Base-by-base conservation (phyloP, 2,797 vertebrate genomes). In the Enteromius radiatus region DNA sequence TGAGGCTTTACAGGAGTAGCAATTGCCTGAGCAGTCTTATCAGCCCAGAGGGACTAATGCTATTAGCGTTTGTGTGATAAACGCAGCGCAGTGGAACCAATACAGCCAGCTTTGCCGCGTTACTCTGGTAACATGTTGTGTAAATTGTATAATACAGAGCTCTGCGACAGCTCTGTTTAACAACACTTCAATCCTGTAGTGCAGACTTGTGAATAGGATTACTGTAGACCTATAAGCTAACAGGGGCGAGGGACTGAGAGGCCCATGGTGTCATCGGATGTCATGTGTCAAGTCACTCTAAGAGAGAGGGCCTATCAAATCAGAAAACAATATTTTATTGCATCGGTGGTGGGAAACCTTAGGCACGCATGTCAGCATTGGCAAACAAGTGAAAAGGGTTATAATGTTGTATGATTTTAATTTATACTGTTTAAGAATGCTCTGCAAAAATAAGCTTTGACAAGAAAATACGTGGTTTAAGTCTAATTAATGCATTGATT, bases 21-120 rank as follows among this genome's bases (percentile, higher is more conserved):
- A 87, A 89, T 88, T 88, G 84, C 87, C 83, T 84, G 84, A 86
- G 71, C 78, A 82, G 76, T 79, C 86, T 88, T 87, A 88, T 88
- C 85, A 83, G 85, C 75, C 87, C 83, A 76, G 68, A 59, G 88
- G 87, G 87, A 84, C 73, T 88, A 87, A 88, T 87, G 88, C 88
- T 88, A 85, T 89, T 89, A 89, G 86, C 84, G 82, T 80, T 83
- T 80, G 85, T 85, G 84, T 86, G 87, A 89, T 87, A 88, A 88
- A 87, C 76, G 80, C 87, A 86, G 83, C 67, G 43, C 81, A 80
- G 84, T 85, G 84, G 86, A 88, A 85, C 84, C 69, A 87, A 88
- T 84, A 86, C 83, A 76, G 84, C 54, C 61, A 71, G 86, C 88
- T 87, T 87, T 84, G 78, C 77, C 67, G 45, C 76, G 79, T 84